phyloP scores from a whole-genome alignment of 2,888 invertebrate genomes.

The Drosophila quinaria region DNA sequence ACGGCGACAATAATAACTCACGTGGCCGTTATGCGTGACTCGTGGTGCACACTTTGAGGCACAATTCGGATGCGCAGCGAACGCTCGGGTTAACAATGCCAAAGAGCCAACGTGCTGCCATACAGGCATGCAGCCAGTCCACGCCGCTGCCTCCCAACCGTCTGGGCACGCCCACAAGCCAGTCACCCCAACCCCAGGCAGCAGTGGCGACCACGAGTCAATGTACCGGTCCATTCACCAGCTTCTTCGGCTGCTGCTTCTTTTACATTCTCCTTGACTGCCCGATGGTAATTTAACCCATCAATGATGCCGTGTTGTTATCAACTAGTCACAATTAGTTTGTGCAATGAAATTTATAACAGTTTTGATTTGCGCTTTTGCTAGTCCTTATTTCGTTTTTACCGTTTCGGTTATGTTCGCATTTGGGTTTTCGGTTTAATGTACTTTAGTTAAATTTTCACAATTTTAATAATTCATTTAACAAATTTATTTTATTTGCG shows the following conservation, averaged over 20 bases:
- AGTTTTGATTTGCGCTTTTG: too few relatives aligned
- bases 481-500: too few relatives aligned
- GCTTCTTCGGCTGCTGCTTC: too few relatives aligned
- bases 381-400: too few relatives aligned
- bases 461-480: too few relatives aligned
- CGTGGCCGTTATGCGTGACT: conserved; percentile 65
- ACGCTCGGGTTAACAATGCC: conserved; percentile 25
- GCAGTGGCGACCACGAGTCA: conserved; percentile 39
- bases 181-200: conserved; percentile 14
- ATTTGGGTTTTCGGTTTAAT: too few relatives aligned
- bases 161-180: neutral
- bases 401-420: too few relatives aligned
- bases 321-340: neutral
- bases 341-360: neutral
- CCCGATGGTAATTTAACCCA: conserved; percentile 39
- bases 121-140: neutral
- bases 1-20: conserved; percentile 36
- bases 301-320: neutral
- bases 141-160: neutral
- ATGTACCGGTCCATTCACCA: conserved; percentile 16
- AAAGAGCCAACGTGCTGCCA: conserved; percentile 42
- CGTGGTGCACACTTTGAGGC: conserved; percentile 44
- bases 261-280: conserved; percentile 26
- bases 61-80: conserved; percentile 39
- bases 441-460: too few relatives aligned